Evolutionary conservation across 2,888 invertebrate species (phyloP), one percentile per base, ranked within the genome.

Genomic region (Eupithecia subumbrata): DNA sequence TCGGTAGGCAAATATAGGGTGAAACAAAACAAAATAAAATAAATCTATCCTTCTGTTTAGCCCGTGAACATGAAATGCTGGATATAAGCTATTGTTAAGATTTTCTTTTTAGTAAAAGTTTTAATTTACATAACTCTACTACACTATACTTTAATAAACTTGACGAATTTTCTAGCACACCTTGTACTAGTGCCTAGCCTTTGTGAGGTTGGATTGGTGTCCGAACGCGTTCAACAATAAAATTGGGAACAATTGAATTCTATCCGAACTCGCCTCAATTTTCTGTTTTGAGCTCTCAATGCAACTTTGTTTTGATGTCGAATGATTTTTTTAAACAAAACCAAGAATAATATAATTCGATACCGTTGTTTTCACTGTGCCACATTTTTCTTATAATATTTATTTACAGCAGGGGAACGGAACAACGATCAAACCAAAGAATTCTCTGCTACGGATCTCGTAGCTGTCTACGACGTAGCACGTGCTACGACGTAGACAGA

Each of bases 231-330:
- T 66, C 34, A 64, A 66, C 71, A 34, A 14, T 48, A 48, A 48
- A 72, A 72, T 72, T 30, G 71, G 5, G 22, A 48, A 66, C 66
- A 66, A 72, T 72, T 64, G 64, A 66, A 66, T 66, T 66, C 22
- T 64, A 66, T 48, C 48, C 9, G 48, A 25, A 2, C 14, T 12
- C 5, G 56, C 56, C 56, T 56, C 11, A 22, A 12, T 25, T 60
- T n/a, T 12, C 22, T 60, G 12, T 60, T 60, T 5, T 52, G 22
- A 52, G n/a, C n/a, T 52, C 22, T 56, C n/a, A 0, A 11, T 52
- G 56, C 4, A 3, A 22, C 22, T 56, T 3, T 52, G 2, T 56
- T 56, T 4, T 56, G 52, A 22, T 5, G 12, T 11, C 12, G 11
- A 2, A 12, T 22, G 3, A 22, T 5, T 14, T 22, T 56, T 7